Percentiles rank a stretch among this genome's conserved stretches.
Evolutionary conservation across 2,797 vertebrate species (phyloP).

Genomic region (Centropyge bicolor): DNA sequence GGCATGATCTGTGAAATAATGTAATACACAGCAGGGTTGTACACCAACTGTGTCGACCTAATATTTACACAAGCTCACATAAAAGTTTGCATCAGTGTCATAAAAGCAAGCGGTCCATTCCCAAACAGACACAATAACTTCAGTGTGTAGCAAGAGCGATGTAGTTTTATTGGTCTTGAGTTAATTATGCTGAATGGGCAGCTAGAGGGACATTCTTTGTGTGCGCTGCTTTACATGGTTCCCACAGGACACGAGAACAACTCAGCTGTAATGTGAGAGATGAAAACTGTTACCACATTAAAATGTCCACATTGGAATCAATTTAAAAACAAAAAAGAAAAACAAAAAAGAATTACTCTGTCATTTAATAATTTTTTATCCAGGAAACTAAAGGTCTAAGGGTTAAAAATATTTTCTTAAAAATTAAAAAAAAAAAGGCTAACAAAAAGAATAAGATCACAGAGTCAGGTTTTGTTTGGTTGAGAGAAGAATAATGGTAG

Average conservation of each 20-base stretch:
- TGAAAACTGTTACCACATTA: constrained; percentile 58
- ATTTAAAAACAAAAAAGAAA: constrained; percentile 45
- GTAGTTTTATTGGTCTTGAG: constrained; percentile 82
- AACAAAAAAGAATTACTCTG: constrained; percentile 37
- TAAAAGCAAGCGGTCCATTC: constrained; percentile 14
- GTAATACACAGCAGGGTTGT: not conserved
- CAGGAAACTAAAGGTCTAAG: constrained; percentile 54
- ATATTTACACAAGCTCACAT: not conserved
- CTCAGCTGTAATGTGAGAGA: constrained; percentile 57
- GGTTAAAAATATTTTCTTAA: constrained; percentile 73
- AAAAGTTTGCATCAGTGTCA: not conserved
- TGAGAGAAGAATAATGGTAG: constrained; percentile 66
- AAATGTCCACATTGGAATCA: constrained; percentile 68
- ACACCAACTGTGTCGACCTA: not conserved
- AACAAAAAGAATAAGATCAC: constrained; percentile 59
- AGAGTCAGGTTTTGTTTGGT: constrained; percentile 70
- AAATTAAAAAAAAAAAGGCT: constrained; percentile 54
- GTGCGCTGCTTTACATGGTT: constrained; percentile 68
- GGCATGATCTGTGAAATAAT: not conserved
- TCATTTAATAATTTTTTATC: constrained; percentile 66
- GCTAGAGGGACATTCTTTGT: constrained; percentile 71
- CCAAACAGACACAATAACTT: constrained; percentile 49
- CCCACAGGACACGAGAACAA: constrained; percentile 66
- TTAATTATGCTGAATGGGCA: constrained; percentile 75
- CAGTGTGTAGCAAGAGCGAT: constrained; percentile 72